Evolutionary conservation across 2,888 invertebrate genomes (phyloP).

Genomic region (Trachelus iudaicus): DNA sequence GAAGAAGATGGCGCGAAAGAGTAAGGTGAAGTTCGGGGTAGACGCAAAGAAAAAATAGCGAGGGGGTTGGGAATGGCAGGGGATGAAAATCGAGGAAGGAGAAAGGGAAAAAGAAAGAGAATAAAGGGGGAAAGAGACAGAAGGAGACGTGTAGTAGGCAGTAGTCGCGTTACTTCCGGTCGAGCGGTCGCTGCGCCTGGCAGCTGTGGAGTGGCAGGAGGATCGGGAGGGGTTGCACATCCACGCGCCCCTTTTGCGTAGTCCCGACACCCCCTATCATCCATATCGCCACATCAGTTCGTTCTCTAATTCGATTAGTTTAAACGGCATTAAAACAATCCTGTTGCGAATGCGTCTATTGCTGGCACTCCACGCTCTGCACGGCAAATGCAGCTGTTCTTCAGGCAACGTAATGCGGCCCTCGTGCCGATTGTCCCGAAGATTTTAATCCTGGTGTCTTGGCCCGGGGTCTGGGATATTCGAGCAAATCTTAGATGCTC

Average conservation of each 20-base stretch:
- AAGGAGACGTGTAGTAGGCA: conserved; percentile 62
- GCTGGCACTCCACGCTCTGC: conserved; percentile 17
- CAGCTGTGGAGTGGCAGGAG: conserved; percentile 61
- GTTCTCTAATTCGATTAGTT: conserved; percentile 71
- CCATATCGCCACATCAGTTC: conserved; percentile 61
- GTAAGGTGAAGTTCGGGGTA: not conserved
- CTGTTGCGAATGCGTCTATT: conserved; percentile 64
- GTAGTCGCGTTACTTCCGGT: conserved; percentile 66
- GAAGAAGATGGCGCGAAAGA: conserved; percentile 1
- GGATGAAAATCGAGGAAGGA: not conserved
- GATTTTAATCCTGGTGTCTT: conserved; percentile 14
- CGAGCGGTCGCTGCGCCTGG: conserved; percentile 64
- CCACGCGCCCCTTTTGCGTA: conserved; percentile 54
- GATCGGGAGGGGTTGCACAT: conserved; percentile 40
- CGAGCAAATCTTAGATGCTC: conserved; percentile 1
- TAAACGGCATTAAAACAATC: conserved; percentile 73
- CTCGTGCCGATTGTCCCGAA: not conserved
- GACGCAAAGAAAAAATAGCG: conserved; percentile 4
- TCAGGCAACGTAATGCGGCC: conserved; percentile 4
- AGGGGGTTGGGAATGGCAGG: conserved; percentile 10
- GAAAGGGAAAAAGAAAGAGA: conserved; percentile 27
- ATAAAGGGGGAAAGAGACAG: conserved; percentile 32
- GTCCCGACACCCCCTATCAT: conserved; percentile 40
- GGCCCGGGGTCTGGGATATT: conserved; percentile 21
- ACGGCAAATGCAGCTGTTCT: conserved; percentile 13